Evolutionary conservation across 1,140 invertebrate genomes (phyloP), one percentile per base, ranked within the genome.

Genomic region (Protaetia brevitarsis): DNA sequence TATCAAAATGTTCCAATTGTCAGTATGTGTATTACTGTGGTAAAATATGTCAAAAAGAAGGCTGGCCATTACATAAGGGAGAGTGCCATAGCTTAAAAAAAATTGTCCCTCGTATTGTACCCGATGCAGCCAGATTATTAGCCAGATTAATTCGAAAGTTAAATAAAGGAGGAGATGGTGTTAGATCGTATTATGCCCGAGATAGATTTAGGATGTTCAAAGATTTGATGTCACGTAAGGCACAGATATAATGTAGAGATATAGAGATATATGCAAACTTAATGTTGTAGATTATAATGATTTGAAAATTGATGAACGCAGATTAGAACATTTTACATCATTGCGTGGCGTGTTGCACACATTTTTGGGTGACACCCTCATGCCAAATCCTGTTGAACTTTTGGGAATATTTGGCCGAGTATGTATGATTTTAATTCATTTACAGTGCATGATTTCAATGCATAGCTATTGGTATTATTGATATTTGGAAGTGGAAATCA

Each of bases 151-250:
- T 93, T 59, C 81, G 89, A 56, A 87, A 88, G 64, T 73, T 93
- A 26, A 77, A 85, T 67, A 82, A 86, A 67, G 87, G 87, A 4
- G 88, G 89, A 59, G 85, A 84, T 37, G 74, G 83, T 19, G 82
- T 87, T 61, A 84, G 85, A 64, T 82, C 83, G 10, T 90, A 87
- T 74, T 91, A 92, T 70, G 82, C 84, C 2, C 78, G 84, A 30
- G 87, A 82, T 19, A 85, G 83, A 7, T 92, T 84, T 67, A 81
- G 92, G 68, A 87, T 86, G 77, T 94, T 92, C 79, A 88, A 89
- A 69, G 90, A 94, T 79, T 77, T 94, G 3, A 92, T 94, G 90
- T 91, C 92, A 23, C 92, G 92, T 94, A 82, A 86, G 87, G 84
- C 58, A 3, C 26, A 11, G 3, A 31, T 19, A 21, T 62, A 19